Percentiles rank a stretch among this genome's conserved stretches.
Conservation (phyloP, 2,797 vertebrate species). For the Anisognathus igniventris region DNA sequence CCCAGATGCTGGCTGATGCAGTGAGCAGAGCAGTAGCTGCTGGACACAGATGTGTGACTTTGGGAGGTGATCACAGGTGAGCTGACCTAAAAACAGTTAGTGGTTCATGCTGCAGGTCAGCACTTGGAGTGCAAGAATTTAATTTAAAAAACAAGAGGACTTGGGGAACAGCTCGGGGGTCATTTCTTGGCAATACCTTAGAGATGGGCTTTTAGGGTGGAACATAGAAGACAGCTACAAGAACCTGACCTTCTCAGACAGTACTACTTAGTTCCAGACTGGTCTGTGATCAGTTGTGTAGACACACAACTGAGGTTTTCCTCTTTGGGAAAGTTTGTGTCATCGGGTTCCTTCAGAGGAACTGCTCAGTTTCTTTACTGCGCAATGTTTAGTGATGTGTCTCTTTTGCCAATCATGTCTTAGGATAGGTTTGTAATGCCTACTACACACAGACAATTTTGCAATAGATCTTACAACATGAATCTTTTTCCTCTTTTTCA, state of each 20-base stretch:
- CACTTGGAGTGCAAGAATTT: not conserved
- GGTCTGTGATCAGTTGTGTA: not conserved
- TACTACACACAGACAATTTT: not conserved
- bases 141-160: not conserved
- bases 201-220: not conserved
- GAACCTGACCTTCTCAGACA: not conserved
- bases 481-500: not conserved
- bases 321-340: not conserved
- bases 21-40: slow-evolving; percentile 84
- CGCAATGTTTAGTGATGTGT: not conserved
- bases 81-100: not conserved
- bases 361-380: not conserved
- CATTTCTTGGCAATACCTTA: not conserved
- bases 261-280: not conserved
- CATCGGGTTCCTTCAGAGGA: not conserved
- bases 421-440: not conserved
- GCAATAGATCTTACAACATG: not conserved
- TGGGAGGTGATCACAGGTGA: slow-evolving; percentile 98
- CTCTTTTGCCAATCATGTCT: not conserved
- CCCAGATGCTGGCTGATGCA: slow-evolving; percentile 82
- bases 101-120: not conserved
- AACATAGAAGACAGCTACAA: not conserved
- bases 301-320: not conserved
- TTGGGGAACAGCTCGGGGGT: not conserved
- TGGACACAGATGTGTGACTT: slow-evolving; percentile 88